Base-by-base conservation (phyloP, 2,113 vertebrate species). In the Oreochromis aureus region DNA sequence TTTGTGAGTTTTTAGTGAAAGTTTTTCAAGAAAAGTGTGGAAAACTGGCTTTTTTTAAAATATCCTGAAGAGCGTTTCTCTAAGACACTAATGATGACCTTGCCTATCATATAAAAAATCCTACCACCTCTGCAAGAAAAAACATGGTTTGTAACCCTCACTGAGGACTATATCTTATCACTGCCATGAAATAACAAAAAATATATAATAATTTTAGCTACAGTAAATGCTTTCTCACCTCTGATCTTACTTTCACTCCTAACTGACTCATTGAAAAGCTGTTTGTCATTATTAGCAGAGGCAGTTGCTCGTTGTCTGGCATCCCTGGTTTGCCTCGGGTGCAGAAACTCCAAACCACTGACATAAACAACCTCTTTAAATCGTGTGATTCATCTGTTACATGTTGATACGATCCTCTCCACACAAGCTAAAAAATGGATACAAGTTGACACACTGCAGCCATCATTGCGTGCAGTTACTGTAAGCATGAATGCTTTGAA, bases 291-390 rank as follows among this genome's bases (percentile, higher is more conserved):
- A 94, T 93, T 93, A 92, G 76, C 16, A 34, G 22, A 91, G 91
- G 89, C 90, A 84, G 94, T 92, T 94, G 92, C 86, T 91, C 15
- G 91, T 86, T 93, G 88, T 91, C 92, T 93, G 93, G 88, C 89
- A 93, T 94, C 93, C 92, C 91, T 87, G 89, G 89, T 94, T 94
- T 44, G 92, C 95, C 95, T 76, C 82, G 89, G 95, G 95, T 92
- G 93, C 87, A 92, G 95, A 95, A 95, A 96, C 94, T 95, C 89
- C 83, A 89, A 94, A 93, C 89, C 91, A 82, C 92, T 80, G 89
- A 94, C 89, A 94, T 92, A 94, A 94, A 95, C 93, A 94, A 91
- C 44, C 85, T 92, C 87, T 93, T 95, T 92, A 87, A 93, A 82
- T 92, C 6, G 48, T 88, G 89, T 94, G 94, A 95, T 93, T 96